Base-by-base conservation (phyloP, 2,113 vertebrate species). In the Myotis yumanensis region DNA sequence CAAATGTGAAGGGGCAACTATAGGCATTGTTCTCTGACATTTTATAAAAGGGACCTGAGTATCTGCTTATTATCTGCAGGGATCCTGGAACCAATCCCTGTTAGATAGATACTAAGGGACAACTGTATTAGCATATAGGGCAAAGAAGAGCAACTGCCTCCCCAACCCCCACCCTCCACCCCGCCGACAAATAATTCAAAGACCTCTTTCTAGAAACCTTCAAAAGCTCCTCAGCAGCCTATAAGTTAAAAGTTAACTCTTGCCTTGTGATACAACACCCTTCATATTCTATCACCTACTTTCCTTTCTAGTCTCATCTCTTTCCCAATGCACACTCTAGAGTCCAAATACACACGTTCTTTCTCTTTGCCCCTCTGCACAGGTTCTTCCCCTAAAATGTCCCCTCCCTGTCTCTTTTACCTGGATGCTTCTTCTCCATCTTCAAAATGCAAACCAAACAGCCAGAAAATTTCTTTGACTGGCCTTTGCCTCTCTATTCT, bases 381-480 rank as follows among this genome's bases (percentile, higher is more conserved):
- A 23, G 20, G 14, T 23, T 84, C 51, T 51, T 66, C 68, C 46
- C 14, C 46, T 80, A 51, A 72, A 83, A 83, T 51, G 30, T 20
- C 82, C 14, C 69, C 18, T 62, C 71, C 80, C n/a, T 71, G 6
- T 72, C 66, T 87, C 86, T 89, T 77, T 72, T 77, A 92, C 22
- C 30, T 23, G 20, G 88, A 94, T 71, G 85, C 40, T 85, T 57
- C 18, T 79, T 77, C 52, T 81, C 30, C 22, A 52, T 7, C 52
- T 94, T 94, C 89, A 94, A 97, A 91, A 88, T 51, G 20, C 4
- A 93, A 89, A 22, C 15, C 14, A 76, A 37, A 92, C 15, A 73
- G 5, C 10, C 25, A 86, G 9, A 79, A 83, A 81, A 11, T 35
- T 66, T 91, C 46, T 68, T 59, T 92, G 43, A 64, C 3, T 86